A percentile compares a stretch with the other conserved stretches of the same genome.
phyloP scores from a whole-genome alignment of 1,140 invertebrate genomes.

The Luehdorfia chinensis region DNA sequence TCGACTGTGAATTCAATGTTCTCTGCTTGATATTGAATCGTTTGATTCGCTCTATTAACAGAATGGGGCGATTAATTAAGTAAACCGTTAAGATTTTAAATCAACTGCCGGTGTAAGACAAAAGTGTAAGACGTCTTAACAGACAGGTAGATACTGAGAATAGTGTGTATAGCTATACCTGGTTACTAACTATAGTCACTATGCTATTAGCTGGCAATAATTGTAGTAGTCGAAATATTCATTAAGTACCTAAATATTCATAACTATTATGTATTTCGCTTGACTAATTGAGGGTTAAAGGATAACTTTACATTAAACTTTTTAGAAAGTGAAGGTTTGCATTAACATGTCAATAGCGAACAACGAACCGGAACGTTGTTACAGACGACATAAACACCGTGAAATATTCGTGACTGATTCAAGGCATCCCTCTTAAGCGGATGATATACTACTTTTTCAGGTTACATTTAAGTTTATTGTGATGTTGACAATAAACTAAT shows the following conservation, averaged over 20 bases:
- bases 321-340: constrained; percentile 71
- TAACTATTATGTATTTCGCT: neutral
- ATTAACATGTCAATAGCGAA: constrained; percentile 53
- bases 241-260: no score
- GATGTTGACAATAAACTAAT: no score
- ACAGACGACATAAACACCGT: constrained; percentile 31
- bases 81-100: constrained; percentile 31
- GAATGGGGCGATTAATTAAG: constrained; percentile 38
- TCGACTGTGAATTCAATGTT: constrained; percentile 24
- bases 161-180: no score
- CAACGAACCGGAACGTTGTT: constrained; percentile 26
- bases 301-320: constrained; percentile 29
- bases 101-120: neutral
- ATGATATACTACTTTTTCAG: no score
- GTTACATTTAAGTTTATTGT: no score
- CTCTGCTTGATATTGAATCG: constrained; percentile 15
- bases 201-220: no score
- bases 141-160: neutral
- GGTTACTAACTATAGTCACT: no score
- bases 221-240: no score
- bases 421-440: no score
- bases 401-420: constrained; percentile 43
- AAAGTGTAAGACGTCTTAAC: no score
- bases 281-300: constrained; percentile 34
- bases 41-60: constrained; percentile 48